phyloP scores from a whole-genome alignment of 2,888 invertebrate species.

The Cremastinae sp. region DNA sequence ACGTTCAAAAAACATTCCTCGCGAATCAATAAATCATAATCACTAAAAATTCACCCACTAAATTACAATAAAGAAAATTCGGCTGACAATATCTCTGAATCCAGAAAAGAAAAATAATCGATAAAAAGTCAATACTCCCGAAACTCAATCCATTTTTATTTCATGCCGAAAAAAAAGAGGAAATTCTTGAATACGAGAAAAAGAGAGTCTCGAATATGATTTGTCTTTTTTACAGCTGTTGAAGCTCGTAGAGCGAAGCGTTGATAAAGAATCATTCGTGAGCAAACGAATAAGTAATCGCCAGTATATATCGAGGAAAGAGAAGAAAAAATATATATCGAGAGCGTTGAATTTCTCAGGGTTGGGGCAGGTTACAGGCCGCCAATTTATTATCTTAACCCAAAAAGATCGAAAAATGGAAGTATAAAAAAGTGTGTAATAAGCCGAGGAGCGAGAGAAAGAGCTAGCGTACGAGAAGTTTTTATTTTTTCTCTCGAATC shows the following conservation, averaged over 20 bases:
- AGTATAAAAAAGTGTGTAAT: background rate
- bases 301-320: background rate
- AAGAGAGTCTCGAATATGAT: conserved; percentile 3
- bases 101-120: no score
- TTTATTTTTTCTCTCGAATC: conserved; percentile 13
- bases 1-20: no score
- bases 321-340: conserved; percentile 1
- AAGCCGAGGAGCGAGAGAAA: conserved; percentile 19
- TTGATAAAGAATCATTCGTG: conserved; percentile 30
- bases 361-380: conserved; percentile 75
- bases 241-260: background rate
- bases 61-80: no score
- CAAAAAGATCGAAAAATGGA: conserved; percentile 22
- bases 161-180: no score
- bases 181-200: no score
- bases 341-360: conserved; percentile 70
- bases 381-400: conserved; percentile 42
- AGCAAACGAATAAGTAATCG: conserved; percentile 33
- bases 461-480: conserved; percentile 26
- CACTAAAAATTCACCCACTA: no score
- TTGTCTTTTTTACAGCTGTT: background rate
- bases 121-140: no score
- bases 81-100: no score
- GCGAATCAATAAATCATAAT: no score
- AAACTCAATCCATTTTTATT: no score